Base-by-base conservation (phyloP, 2,113 vertebrate genomes). In the Sisor rabdophorus region DNA sequence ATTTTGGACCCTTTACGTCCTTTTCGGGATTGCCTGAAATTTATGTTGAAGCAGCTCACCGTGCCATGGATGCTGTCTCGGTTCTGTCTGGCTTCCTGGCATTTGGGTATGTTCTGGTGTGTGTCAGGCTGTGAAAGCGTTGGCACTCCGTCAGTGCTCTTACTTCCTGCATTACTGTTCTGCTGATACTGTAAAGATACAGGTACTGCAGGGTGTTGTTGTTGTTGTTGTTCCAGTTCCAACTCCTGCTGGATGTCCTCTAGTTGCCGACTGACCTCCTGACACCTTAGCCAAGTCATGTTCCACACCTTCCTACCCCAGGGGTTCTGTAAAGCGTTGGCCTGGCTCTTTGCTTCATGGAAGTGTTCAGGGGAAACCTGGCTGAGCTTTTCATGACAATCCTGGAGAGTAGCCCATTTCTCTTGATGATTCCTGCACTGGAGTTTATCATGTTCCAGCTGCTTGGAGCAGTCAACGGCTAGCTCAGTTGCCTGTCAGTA, bases 351-450 rank as follows among this genome's bases (percentile, higher is more conserved):
- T 90, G 94, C 86, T 70, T 93, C 91, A 58, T 90, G 87, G 77
- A 99, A 94, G 80, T 87, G 91, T 54, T 85, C 87, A 0, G 89
- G 79, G 1, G 94, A 92, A 0, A 96, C 92, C 0, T 85, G 84
- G 0, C 86, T 86, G 65, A 98, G 90, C 78, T 88, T 89, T 76
- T 91, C 92, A 75, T 94, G 88, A 84, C 92, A 93, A 82, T 84
- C 88, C 81, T 93, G 91, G 40, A 95, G 90, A 48, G 87, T 86
- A 55, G 80, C 87, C 76, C 85, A 85, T 3, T 81, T 85, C 32
- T 87, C 86, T 1, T 73, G 77, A 75, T 78, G 73, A 1, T 78
- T 85, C 2, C 83, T 85, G 82, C 90, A 90, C 60, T 89, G 82
- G 0, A 47, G 77, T 78, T 81, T 86, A 1, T 77, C 86, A 76